A percentile compares a stretch with the other conserved stretches of the same genome.
Evolutionary conservation across 2,797 vertebrate genomes (phyloP).

Genomic region (Pitangus sulphuratus): DNA sequence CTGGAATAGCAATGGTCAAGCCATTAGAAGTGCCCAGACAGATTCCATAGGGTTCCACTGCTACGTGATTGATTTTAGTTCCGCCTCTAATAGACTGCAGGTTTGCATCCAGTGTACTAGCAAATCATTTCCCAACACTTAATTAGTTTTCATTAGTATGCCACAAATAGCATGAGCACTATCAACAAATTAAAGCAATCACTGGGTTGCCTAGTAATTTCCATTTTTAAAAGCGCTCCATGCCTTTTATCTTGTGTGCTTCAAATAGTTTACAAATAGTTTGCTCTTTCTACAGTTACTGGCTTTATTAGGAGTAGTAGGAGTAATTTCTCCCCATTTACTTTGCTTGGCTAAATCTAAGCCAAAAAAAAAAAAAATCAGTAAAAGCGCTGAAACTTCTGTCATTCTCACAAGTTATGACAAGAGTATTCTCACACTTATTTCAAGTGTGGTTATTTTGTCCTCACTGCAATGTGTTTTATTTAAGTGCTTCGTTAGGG

Average conservation of each 20-base stretch:
- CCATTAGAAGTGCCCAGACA: not conserved
- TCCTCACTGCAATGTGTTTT: not conserved
- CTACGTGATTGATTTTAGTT: not conserved
- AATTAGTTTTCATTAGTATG: constrained; percentile 33
- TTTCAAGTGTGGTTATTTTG: constrained; percentile 12
- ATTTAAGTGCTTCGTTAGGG: not conserved
- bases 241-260: not conserved
- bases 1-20: not conserved
- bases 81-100: not conserved
- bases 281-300: not conserved
- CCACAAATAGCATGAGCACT: not conserved
- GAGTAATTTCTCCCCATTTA: not conserved
- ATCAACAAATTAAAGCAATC: constrained; percentile 14
- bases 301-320: not conserved
- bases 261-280: constrained; percentile 16
- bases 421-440: constrained; percentile 31
- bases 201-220: not conserved
- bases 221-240: not conserved
- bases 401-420: not conserved
- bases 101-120: not conserved
- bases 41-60: not conserved
- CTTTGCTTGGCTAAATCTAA: not conserved
- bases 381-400: not conserved
- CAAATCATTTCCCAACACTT: not conserved
- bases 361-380: not conserved